Conservation (phyloP, 1,140 invertebrate species). For the Oryctes rhinoceros region DNA sequence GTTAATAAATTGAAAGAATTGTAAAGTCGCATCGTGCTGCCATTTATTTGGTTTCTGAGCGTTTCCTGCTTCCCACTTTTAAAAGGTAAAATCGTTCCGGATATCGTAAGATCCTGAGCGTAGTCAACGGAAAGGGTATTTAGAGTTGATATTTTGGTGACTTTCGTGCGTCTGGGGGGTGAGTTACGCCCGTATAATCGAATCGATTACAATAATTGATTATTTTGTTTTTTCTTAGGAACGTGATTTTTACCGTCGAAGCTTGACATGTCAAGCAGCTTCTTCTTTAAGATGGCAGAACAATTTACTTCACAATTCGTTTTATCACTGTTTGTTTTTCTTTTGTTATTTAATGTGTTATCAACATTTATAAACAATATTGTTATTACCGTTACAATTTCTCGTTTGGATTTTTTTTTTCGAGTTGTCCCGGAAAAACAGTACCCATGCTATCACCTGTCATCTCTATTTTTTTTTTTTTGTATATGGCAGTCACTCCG, state of each 20-base stretch:
- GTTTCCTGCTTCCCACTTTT: too few relatives aligned
- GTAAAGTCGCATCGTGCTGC: background rate
- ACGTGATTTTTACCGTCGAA: too few relatives aligned
- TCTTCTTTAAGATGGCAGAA: constrained; percentile 1
- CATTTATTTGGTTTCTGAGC: background rate
- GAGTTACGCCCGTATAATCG: too few relatives aligned
- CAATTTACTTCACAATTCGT: background rate
- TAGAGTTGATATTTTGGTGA: too few relatives aligned
- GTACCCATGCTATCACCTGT: constrained; percentile 57
- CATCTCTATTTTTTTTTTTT: constrained; percentile 49
- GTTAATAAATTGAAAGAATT: constrained; percentile 45
- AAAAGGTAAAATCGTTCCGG: too few relatives aligned
- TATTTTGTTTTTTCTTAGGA: too few relatives aligned
- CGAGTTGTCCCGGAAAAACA: constrained; percentile 41
- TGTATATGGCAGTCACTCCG: constrained; percentile 21
- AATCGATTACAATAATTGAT: too few relatives aligned
- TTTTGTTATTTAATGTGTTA: background rate
- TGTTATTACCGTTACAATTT: background rate
- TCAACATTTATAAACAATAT: background rate
- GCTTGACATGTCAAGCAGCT: background rate
- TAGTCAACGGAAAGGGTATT: too few relatives aligned
- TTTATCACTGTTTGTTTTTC: background rate
- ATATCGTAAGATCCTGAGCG: too few relatives aligned
- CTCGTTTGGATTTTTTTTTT: background rate
- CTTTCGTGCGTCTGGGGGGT: too few relatives aligned